Evolutionary conservation across 2,888 invertebrate species (phyloP).

Genomic region (Colostygia pectinataria): DNA sequence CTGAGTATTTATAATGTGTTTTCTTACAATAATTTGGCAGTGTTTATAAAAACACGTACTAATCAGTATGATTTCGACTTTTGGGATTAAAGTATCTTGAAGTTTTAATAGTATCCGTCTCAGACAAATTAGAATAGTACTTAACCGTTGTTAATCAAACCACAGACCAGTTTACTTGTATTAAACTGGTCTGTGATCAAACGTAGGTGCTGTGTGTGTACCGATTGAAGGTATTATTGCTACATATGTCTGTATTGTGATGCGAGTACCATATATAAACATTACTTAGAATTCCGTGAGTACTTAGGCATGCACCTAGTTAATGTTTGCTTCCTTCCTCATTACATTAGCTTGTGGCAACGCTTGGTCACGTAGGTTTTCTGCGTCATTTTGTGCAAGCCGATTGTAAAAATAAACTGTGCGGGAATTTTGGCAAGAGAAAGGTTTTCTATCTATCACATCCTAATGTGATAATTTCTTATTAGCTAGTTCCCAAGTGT

Average conservation of each 20-base stretch:
- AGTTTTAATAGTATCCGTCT: too few relatives aligned
- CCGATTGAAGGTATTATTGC: too few relatives aligned
- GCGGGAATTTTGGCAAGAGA: constrained; percentile 5
- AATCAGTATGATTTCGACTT: constrained; percentile 1
- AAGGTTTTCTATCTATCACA: too few relatives aligned
- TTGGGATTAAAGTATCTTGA: constrained; percentile 4
- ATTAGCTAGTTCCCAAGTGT: too few relatives aligned
- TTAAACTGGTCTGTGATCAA: too few relatives aligned
- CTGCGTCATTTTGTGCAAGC: constrained; percentile 17
- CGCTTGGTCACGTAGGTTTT: constrained; percentile 10
- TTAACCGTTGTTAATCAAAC: not conserved
- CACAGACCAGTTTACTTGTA: too few relatives aligned
- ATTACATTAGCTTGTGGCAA: constrained; percentile 11
- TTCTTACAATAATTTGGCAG: constrained; percentile 18
- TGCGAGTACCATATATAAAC: too few relatives aligned
- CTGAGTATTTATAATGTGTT: not conserved
- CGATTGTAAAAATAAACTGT: constrained; percentile 15
- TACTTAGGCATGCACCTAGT: not conserved
- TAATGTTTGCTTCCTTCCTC: constrained; percentile 2
- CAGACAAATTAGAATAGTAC: not conserved
- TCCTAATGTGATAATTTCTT: too few relatives aligned
- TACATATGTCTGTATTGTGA: too few relatives aligned
- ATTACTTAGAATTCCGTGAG: too few relatives aligned
- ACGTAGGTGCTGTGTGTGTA: too few relatives aligned
- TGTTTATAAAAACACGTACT: constrained; percentile 7